phyloP scores from a whole-genome alignment of 2,113 vertebrate species.

The Rhegmatorhina hoffmannsi region DNA sequence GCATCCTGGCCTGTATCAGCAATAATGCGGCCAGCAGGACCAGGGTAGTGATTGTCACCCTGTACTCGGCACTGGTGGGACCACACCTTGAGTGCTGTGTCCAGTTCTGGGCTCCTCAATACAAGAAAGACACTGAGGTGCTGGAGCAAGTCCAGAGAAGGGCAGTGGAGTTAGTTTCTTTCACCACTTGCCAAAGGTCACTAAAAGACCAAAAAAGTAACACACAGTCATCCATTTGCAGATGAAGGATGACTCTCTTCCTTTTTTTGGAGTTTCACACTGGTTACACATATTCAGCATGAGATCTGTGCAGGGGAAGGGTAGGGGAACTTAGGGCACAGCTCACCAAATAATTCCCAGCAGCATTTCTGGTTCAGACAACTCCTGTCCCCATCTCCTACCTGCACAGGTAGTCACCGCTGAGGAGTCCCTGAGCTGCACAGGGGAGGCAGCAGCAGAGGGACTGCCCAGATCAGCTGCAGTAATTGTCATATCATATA shows the following conservation, averaged over 20 bases:
- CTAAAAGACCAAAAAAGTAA: neutral
- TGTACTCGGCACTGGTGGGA: neutral
- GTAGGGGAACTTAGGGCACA: no score
- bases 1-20: neutral
- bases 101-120: neutral
- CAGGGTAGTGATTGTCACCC: neutral
- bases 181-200: neutral
- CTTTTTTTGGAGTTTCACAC: neutral
- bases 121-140: neutral
- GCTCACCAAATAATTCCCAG: neutral
- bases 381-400: neutral
- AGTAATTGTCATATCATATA: neutral
- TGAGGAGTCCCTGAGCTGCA: no score
- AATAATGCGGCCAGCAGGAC: neutral
- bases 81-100: neutral
- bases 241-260: neutral
- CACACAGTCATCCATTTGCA: neutral
- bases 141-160: neutral
- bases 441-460: no score
- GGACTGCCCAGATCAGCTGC: no score
- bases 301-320: neutral
- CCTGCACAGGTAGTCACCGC: neutral
- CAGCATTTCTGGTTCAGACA: neutral
- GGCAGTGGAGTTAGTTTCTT: neutral
- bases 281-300: neutral